Percentiles rank a stretch among this genome's conserved stretches.
These are phyloP conservation scores for Sebastes reedi DNA, from an alignment of 2,797 vertebrate genomes.

Conservation along the genomic window DNA sequence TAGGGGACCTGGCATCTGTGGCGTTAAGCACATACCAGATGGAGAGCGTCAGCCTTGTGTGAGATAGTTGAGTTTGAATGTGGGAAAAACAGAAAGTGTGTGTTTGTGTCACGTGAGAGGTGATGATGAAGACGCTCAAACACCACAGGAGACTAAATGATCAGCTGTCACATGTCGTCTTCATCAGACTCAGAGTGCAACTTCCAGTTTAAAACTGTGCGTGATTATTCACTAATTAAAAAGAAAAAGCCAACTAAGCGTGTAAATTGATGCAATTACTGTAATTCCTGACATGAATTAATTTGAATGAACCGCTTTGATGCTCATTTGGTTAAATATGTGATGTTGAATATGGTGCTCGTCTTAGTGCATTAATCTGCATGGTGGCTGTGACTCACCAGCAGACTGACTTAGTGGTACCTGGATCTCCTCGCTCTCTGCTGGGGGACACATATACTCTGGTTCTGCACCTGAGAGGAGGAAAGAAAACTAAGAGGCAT, in stretches of 20 bases:
- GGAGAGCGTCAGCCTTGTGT: slow-evolving; percentile 6
- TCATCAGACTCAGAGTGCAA: background rate
- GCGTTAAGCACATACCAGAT: slow-evolving; percentile 36
- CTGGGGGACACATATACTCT: background rate
- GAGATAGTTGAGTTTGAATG: background rate
- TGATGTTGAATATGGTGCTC: background rate
- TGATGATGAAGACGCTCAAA: background rate
- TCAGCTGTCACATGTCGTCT: slow-evolving; percentile 5
- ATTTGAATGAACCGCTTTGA: background rate
- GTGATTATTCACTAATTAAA: slow-evolving; percentile 26
- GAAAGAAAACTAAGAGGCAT: background rate
- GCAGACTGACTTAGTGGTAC: slow-evolving; percentile 10
- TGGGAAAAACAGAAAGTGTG: background rate
- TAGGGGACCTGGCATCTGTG: slow-evolving; percentile 21
- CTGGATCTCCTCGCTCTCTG: slow-evolving; percentile 13
- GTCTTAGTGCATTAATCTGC: background rate
- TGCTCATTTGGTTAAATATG: background rate
- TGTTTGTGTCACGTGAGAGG: background rate
- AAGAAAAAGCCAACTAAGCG: background rate
- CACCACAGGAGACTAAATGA: background rate
- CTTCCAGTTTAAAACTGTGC: background rate
- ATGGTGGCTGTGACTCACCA: slow-evolving; percentile 27
- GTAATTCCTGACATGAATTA: background rate
- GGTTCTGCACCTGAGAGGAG: slow-evolving; percentile 28
- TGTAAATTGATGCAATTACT: background rate